phyloP scores from a whole-genome alignment of 1,140 invertebrate genomes.

The Scaptomyza montana region DNA sequence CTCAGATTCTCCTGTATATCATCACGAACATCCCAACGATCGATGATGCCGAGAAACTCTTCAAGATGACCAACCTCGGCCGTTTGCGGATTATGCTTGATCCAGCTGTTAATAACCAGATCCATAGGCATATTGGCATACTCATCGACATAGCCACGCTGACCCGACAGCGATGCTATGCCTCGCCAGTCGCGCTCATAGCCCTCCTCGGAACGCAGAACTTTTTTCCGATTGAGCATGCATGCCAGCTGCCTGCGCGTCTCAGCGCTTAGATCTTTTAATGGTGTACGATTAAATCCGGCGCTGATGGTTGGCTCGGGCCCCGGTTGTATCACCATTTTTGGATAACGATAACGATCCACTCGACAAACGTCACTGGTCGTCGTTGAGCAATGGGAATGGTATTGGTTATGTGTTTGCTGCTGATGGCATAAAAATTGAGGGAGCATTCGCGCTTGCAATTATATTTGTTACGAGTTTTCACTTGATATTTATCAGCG shows the following conservation, averaged over 20 bases:
- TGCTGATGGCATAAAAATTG: conserved; percentile 76
- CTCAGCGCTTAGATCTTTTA: conserved; percentile 83
- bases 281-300: conserved; percentile 75
- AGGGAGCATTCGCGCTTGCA: conserved; percentile 70
- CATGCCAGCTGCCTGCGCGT: conserved; percentile 84
- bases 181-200: conserved; percentile 89
- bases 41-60: conserved; percentile 85
- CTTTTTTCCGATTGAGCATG: conserved; percentile 86
- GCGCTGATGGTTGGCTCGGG: conserved; percentile 33
- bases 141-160: conserved; percentile 51
- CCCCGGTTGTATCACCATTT: conserved; percentile 60
- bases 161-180: conserved; percentile 85
- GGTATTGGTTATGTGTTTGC: conserved; percentile 12
- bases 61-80: conserved; percentile 85
- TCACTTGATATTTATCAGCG: conserved; percentile 70
- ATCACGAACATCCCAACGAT: conserved; percentile 88
- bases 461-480: conserved; percentile 49
- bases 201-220: conserved; percentile 85
- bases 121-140: conserved; percentile 84
- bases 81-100: conserved; percentile 73
- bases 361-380: conserved; percentile 62
- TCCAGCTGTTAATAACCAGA: conserved; percentile 85
- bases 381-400: conserved; percentile 34
- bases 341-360: conserved; percentile 66
- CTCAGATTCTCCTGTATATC: conserved; percentile 86